phyloP scores from a whole-genome alignment of 2,797 vertebrate genomes.

The Brotula barbata region DNA sequence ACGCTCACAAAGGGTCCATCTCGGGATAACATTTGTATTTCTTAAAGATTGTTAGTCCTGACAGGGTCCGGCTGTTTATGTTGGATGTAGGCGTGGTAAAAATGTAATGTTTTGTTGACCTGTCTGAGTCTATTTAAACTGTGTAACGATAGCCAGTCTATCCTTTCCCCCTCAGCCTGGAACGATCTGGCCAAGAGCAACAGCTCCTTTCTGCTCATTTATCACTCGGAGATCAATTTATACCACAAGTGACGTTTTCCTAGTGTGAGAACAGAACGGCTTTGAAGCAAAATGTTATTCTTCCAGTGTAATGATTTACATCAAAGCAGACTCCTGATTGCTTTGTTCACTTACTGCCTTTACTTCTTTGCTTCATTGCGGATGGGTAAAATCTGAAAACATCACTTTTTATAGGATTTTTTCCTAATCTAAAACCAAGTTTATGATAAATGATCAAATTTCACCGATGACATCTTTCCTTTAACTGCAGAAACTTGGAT shows the following conservation, averaged over 20 bases:
- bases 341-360: constrained; percentile 29
- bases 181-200: constrained; percentile 27
- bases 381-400: background rate
- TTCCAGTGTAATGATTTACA: constrained; percentile 18
- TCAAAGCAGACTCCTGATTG: background rate
- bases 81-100: constrained; percentile 32
- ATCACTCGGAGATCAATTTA: constrained; percentile 32
- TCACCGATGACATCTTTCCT: background rate
- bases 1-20: constrained; percentile 4
- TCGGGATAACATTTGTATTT: constrained; percentile 43
- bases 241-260: constrained; percentile 22
- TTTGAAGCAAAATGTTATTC: constrained; percentile 13
- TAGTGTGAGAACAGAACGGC: constrained; percentile 14
- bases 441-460: constrained; percentile 3
- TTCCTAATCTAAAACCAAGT: background rate
- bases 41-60: constrained; percentile 45
- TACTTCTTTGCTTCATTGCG: too few species aligned
- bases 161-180: constrained; percentile 38
- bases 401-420: background rate
- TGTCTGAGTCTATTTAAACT: constrained; percentile 36
- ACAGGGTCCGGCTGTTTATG: constrained; percentile 52
- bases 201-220: constrained; percentile 36
- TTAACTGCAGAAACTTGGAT: background rate
- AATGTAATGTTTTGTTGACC: constrained; percentile 58
- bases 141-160: background rate